Base-by-base conservation (phyloP, 1,140 invertebrate species). In the Ostrea denselamellosa region DNA sequence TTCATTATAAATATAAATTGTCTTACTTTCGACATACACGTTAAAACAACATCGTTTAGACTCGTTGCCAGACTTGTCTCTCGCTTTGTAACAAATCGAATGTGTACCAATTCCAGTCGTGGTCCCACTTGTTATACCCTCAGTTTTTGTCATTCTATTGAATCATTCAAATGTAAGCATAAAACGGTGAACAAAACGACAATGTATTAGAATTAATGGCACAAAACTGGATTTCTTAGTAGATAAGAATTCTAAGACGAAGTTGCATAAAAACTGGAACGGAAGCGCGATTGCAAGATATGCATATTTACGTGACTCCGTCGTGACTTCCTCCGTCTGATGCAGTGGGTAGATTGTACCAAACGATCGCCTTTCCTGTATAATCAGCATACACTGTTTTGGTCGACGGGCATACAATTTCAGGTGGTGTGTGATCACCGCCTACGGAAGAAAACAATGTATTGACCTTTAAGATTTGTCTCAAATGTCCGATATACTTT, bases 261-360 rank as follows among this genome's bases (percentile, higher is more conserved):
- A 12, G 7, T 19, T 19, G 58, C n/a, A n/a, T n/a, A n/a, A n/a
- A n/a, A n/a, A n/a, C n/a, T n/a, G n/a, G n/a, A n/a, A n/a, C n/a
- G n/a, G n/a, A n/a, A n/a, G n/a, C n/a, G n/a, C n/a, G n/a, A n/a
- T n/a, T n/a, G n/a, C n/a, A n/a, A n/a, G n/a, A n/a, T n/a, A n/a
- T n/a, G n/a, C n/a, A n/a, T n/a, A n/a, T n/a, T 68, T 77, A 77
- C 68, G 68, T 77, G 9, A 77, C 25, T 14, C 68, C 68, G 25
- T 77, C 68, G 28, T 25, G 68, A 14, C 9, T 44, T 10, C 28
- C 28, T 10, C 68, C 68, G 28, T 77, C 68, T 2, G 28, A 14
- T 28, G 68, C 68, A 2, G 28, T 34, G 12, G 68, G 68, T 28
- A 77, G 68, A 28, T 77, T 77, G 68, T 77, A 77, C 22, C 28